phyloP scores from a whole-genome alignment of 2,797 vertebrate genomes.

The Menidia menidia region DNA sequence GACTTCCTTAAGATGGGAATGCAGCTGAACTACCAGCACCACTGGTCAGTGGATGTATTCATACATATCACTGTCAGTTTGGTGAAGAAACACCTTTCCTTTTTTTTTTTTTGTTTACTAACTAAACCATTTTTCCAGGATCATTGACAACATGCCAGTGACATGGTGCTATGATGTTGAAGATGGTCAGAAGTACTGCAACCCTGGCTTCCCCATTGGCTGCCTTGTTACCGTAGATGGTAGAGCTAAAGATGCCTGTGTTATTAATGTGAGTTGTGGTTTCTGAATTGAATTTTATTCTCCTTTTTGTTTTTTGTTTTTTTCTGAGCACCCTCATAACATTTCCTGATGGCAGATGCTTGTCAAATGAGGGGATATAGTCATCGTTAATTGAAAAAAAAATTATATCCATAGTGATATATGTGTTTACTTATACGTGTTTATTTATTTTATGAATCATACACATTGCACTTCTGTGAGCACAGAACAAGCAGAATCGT shows the following conservation, averaged over 20 bases:
- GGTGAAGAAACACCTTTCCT: too few species aligned
- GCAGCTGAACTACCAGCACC: constrained; percentile 92
- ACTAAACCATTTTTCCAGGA: constrained; percentile 76
- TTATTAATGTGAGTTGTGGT: constrained; percentile 87
- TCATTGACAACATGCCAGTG: constrained; percentile 95
- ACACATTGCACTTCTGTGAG: too few species aligned
- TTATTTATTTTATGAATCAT: too few species aligned
- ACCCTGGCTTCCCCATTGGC: constrained; percentile 92
- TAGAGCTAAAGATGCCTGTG: constrained; percentile 87
- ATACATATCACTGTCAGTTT: too few species aligned
- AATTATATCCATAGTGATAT: too few species aligned
- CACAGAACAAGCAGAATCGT: too few species aligned
- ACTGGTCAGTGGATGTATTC: constrained; percentile 78
- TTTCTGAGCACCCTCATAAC: not conserved
- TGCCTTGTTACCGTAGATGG: constrained; percentile 87
- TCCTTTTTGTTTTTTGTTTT: not conserved
- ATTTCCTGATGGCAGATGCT: not conserved
- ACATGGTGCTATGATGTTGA: constrained; percentile 92
- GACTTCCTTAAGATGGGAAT: constrained; percentile 93
- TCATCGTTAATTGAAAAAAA: too few species aligned
- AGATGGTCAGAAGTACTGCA: constrained; percentile 89
- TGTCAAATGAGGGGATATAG: too few species aligned
- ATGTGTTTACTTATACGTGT: too few species aligned
- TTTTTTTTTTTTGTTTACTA: not conserved
- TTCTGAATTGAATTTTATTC: constrained; percentile 1